phyloP scores from a whole-genome alignment of 2,113 vertebrate species.

The Gasterosteus aculeatus region DNA sequence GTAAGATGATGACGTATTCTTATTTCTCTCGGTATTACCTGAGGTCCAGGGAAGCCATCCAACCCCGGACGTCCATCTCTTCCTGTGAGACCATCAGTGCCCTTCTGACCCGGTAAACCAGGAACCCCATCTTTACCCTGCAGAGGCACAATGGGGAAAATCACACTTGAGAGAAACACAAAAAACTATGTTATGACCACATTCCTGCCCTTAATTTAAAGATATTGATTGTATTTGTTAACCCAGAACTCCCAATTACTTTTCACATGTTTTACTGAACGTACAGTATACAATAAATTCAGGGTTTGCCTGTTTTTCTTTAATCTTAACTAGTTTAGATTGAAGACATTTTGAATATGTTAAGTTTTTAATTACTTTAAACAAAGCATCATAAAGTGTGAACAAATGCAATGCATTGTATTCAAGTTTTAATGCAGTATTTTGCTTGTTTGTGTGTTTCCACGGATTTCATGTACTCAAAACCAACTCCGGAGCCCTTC shows the following conservation, averaged over 20 bases:
- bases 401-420: no score
- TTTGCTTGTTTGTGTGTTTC: background rate
- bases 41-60: conserved; percentile 87
- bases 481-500: background rate
- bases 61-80: conserved; percentile 86
- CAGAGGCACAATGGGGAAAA: conserved; percentile 1
- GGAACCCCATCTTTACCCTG: conserved; percentile 78
- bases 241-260: background rate
- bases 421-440: no score
- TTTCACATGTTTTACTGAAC: no score
- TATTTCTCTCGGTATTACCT: conserved; percentile 74
- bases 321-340: no score
- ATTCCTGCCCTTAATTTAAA: background rate
- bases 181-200: background rate
- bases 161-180: background rate
- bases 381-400: no score
- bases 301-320: no score
- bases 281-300: no score
- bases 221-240: background rate
- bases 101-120: conserved; percentile 76
- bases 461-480: background rate
- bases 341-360: no score
- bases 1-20: background rate
- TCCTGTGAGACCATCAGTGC: conserved; percentile 77
- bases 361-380: no score